Evolutionary conservation across 2,888 invertebrate species (phyloP), one percentile per base, ranked within the genome.

Genomic region (Petrolisthes cinctipes): DNA sequence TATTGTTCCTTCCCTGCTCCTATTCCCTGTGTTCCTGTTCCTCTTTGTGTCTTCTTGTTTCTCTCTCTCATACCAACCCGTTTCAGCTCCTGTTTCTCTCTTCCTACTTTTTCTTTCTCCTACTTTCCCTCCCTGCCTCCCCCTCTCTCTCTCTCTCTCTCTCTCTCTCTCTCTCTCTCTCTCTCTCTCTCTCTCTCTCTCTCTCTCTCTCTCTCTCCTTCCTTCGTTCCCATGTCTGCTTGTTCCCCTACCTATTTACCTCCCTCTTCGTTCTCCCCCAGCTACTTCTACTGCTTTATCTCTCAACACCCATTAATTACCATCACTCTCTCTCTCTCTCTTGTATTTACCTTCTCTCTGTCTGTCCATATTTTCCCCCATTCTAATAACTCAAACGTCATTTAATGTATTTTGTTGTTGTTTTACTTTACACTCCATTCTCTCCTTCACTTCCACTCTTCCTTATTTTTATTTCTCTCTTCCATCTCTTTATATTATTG

Each of bases 181-280:
- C 68, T n/a, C 82, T 11, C 53, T 11, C 56, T 17, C 80, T 17
- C 20, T 75, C 75, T 75, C 75, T 75, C 20, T n/a, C 75, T 75
- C 75, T 75, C 20, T n/a, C 20, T 75, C 20, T 75, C 75, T 14
- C n/a, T n/a, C 23, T 37, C 9, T 78, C 78, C 78, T 37, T 9
- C n/a, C 20, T 6, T 17, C 78, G 14, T 11, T 51, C 23, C 37
- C 78, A 14, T 20, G 5, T 20, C 78, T 78, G 20, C 23, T 7
- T 23, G 11, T 7, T 7, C 7, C 7, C 6, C 14, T 78, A 5
- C n/a, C 37, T 51, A 20, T 14, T 37, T 7, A 51, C 37, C 78
- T 51, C 54, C 53, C 37, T 37, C 51, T 14, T 51, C 37, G 7
- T 20, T 37, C 23, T 51, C 53, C 37, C 5, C 9, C 78, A 9